Evolutionary conservation across 30 jellyfish, hydroid and myxozoan genomes (phyloP).

Genomic region (Phacellophora camtschatica): DNA sequence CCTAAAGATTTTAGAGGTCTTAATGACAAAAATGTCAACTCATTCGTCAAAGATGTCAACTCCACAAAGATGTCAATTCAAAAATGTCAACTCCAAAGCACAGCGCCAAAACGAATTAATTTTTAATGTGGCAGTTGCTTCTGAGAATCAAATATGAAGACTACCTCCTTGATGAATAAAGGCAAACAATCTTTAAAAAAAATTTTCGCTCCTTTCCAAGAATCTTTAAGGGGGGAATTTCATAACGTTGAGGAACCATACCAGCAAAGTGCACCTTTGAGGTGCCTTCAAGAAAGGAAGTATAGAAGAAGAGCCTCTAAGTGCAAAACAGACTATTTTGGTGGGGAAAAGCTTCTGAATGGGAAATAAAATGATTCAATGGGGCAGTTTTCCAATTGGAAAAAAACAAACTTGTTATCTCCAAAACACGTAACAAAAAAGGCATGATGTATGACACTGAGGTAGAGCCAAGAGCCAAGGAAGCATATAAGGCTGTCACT

Average conservation of each 20-base stretch:
- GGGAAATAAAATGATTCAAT: background rate
- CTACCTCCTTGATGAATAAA: background rate
- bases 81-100: too few relatives aligned
- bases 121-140: conserved; percentile 61
- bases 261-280: conserved; percentile 20
- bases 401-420: background rate
- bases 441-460: conserved; percentile 30
- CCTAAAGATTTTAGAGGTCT: background rate
- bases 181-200: background rate
- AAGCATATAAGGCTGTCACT: conserved; percentile 7
- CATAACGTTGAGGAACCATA: background rate
- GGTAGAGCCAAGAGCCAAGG: background rate
- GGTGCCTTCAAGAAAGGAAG: conserved; percentile 45
- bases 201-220: background rate
- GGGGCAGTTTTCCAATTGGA: conserved; percentile 3
- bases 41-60: background rate
- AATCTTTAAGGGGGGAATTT: background rate
- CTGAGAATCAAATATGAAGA: conserved; percentile 19
- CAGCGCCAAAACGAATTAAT: background rate
- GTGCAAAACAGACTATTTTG: conserved; percentile 1
- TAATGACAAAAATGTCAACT: background rate
- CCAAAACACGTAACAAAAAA: background rate
- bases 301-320: conserved; percentile 31
- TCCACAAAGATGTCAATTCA: too few relatives aligned
- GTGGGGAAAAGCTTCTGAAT: background rate